Percentiles rank a stretch among this genome's conserved stretches.
These are phyloP conservation scores for Crocallis elinguaria DNA, from an alignment of 2,888 invertebrate genomes.

Conservation along the genomic window DNA sequence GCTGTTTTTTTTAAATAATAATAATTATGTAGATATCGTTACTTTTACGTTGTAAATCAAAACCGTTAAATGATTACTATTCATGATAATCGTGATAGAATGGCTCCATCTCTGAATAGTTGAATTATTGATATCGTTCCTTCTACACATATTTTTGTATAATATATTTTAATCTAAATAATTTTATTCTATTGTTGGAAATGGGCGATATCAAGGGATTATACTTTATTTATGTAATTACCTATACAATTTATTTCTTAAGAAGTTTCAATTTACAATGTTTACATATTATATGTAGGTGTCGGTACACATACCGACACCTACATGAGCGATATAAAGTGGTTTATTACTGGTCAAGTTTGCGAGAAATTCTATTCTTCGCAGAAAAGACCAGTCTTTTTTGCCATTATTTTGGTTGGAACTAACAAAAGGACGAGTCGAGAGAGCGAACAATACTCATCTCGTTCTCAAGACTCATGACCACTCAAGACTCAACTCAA, in stretches of 20 bases:
- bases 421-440: slow-evolving; percentile 11
- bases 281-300: not conserved
- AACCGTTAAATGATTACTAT: slow-evolving; percentile 23
- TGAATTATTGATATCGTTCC: slow-evolving; percentile 16
- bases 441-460: not conserved
- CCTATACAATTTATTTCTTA: not conserved
- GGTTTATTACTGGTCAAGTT: no score
- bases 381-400: slow-evolving; percentile 1
- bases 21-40: not conserved
- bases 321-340: no score
- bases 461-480: not conserved
- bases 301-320: not conserved
- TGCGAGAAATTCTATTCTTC: not conserved
- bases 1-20: no score
- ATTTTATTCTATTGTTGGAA: not conserved
- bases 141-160: not conserved
- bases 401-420: not conserved
- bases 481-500: no score
- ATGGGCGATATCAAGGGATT: not conserved
- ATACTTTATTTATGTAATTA: not conserved
- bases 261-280: no score
- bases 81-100: slow-evolving; percentile 8
- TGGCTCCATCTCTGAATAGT: slow-evolving; percentile 18
- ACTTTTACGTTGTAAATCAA: slow-evolving; percentile 14
- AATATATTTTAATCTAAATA: not conserved